These are phyloP conservation scores for Zaprionus bogoriensis DNA, from an alignment of 2,888 invertebrate species.

Conservation along the genomic window DNA sequence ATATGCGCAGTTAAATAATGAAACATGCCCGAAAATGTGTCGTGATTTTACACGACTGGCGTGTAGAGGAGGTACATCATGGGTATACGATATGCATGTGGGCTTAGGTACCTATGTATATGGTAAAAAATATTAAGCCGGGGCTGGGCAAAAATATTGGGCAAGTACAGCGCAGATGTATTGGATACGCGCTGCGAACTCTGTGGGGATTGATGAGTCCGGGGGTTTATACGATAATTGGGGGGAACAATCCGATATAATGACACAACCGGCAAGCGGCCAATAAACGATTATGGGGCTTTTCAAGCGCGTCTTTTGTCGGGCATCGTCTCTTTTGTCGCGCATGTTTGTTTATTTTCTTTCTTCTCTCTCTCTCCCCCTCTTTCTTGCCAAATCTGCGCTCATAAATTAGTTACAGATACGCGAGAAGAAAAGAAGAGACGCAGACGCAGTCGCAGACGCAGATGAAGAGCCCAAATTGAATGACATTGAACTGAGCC, in stretches of 20 bases:
- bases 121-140: slow-evolving; percentile 11
- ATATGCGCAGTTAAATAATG: slow-evolving; percentile 52
- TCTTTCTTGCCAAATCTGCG: slow-evolving; percentile 43
- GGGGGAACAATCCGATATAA: not conserved
- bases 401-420: slow-evolving; percentile 46
- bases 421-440: slow-evolving; percentile 37
- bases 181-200: slow-evolving; percentile 25
- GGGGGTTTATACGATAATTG: not conserved
- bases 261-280: slow-evolving; percentile 41
- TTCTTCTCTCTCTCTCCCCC: not conserved
- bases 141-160: slow-evolving; percentile 45
- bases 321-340: slow-evolving; percentile 46
- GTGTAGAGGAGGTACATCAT: not conserved
- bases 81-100: too few species aligned
- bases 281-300: slow-evolving; percentile 37
- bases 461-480: slow-evolving; percentile 19
- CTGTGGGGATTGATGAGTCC: too few species aligned
- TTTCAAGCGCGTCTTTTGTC: slow-evolving; percentile 28
- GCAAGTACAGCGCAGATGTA: slow-evolving; percentile 28
- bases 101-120: too few species aligned
- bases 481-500: slow-evolving; percentile 25
- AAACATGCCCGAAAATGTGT: slow-evolving; percentile 44
- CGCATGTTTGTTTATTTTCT: slow-evolving; percentile 7
- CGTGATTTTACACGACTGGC: slow-evolving; percentile 29
- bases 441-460: not conserved